A percentile compares a stretch with the other conserved stretches of the same genome.
These are phyloP conservation scores for Coptotermes formosanus DNA, from an alignment of 1,140 invertebrate genomes.

Conservation along the genomic window DNA sequence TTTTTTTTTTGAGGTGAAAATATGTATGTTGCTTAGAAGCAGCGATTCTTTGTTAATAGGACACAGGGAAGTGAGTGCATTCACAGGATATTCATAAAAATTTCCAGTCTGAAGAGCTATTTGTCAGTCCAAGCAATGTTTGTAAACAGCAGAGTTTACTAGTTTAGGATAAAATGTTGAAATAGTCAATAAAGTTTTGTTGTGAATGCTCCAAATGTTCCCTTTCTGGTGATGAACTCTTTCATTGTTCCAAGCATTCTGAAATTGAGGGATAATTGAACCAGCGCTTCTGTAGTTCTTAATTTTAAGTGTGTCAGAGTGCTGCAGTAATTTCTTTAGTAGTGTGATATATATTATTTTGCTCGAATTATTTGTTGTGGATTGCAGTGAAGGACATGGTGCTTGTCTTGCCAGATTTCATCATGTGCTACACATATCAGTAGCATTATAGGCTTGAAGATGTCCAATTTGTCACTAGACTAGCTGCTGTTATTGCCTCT, in stretches of 20 bases:
- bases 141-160: background rate
- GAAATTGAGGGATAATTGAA: no score
- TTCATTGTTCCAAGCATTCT: background rate
- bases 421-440: conserved; percentile 12
- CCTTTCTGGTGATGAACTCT: background rate
- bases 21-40: background rate
- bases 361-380: background rate
- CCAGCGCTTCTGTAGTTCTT: background rate
- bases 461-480: background rate
- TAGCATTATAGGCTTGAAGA: background rate
- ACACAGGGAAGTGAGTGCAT: background rate
- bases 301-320: background rate
- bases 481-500: background rate
- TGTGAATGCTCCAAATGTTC: background rate
- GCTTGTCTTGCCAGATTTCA: background rate
- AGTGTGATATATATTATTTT: background rate
- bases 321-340: background rate
- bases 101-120: background rate
- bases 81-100: background rate
- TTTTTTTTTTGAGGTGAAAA: background rate
- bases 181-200: background rate
- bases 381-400: background rate
- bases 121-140: background rate
- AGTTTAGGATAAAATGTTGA: background rate
- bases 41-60: background rate